These are phyloP conservation scores for Onychomys torridus DNA, from an alignment of 2,797 vertebrate species.

Conservation along the genomic window DNA sequence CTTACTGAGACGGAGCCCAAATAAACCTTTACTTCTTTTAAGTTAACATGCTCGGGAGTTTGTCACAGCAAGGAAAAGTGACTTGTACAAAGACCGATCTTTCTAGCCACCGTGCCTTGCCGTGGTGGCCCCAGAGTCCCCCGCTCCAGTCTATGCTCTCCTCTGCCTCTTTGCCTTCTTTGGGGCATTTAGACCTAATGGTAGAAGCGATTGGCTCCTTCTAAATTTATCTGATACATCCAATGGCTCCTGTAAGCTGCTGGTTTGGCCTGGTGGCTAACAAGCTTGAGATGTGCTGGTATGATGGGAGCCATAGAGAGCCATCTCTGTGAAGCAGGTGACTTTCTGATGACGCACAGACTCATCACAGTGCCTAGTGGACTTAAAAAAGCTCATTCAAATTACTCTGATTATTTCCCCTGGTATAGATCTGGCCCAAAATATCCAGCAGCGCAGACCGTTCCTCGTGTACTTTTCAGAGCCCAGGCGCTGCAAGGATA, in stretches of 20 bases:
- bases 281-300: background rate
- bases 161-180: background rate
- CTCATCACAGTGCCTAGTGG: background rate
- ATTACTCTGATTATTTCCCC: conserved; percentile 75
- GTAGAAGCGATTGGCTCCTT: background rate
- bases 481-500: background rate
- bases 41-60: background rate
- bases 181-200: background rate
- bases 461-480: conserved; percentile 58
- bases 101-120: background rate
- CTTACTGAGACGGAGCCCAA: background rate
- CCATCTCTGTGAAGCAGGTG: background rate
- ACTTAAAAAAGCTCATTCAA: conserved; percentile 61
- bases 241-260: background rate
- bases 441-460: conserved; percentile 58
- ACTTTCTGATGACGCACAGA: background rate
- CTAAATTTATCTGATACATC: background rate
- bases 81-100: background rate
- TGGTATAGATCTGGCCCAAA: conserved; percentile 54
- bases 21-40: background rate
- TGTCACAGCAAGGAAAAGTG: background rate
- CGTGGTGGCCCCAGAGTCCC: background rate
- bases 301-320: background rate
- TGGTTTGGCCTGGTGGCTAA: background rate
- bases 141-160: background rate